Evolutionary conservation across 2,113 vertebrate species (phyloP).

Genomic region (Hemibates koningsi): DNA sequence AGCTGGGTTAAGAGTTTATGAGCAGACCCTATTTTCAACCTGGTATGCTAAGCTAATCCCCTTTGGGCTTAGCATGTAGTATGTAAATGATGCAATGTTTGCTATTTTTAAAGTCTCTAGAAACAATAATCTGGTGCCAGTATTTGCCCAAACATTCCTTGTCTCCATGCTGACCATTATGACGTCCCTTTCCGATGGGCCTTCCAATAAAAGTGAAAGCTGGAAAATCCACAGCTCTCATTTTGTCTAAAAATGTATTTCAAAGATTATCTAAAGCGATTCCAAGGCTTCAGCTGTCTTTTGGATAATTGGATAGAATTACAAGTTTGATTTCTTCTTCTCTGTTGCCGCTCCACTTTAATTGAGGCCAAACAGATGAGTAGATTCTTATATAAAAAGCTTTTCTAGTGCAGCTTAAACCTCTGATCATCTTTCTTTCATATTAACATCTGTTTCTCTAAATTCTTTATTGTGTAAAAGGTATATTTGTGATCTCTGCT

Average conservation of each 20-base stretch:
- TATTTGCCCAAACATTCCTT: neutral
- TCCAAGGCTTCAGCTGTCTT: neutral
- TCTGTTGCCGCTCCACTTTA: neutral
- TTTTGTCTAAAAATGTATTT: neutral
- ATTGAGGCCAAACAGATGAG: neutral
- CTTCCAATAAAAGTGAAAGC: neutral
- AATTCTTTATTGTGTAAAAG: neutral
- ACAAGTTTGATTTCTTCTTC: neutral
- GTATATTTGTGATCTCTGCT: neutral
- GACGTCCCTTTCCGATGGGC: neutral
- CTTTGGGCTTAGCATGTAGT: neutral
- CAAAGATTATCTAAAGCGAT: neutral
- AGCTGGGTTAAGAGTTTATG: neutral
- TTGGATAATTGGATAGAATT: neutral
- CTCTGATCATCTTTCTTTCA: neutral
- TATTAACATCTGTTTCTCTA: neutral
- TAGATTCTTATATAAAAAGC: neutral
- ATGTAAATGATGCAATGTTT: neutral
- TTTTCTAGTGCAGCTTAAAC: neutral
- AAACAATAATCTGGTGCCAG: neutral
- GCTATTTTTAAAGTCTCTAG: neutral
- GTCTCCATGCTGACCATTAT: neutral
- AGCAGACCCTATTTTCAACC: neutral
- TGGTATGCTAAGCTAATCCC: neutral
- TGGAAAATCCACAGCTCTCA: neutral